Evolutionary conservation across 2,797 vertebrate genomes (phyloP), one percentile per base, ranked within the genome.

Genomic region (Melanotaenia trifasciata): DNA sequence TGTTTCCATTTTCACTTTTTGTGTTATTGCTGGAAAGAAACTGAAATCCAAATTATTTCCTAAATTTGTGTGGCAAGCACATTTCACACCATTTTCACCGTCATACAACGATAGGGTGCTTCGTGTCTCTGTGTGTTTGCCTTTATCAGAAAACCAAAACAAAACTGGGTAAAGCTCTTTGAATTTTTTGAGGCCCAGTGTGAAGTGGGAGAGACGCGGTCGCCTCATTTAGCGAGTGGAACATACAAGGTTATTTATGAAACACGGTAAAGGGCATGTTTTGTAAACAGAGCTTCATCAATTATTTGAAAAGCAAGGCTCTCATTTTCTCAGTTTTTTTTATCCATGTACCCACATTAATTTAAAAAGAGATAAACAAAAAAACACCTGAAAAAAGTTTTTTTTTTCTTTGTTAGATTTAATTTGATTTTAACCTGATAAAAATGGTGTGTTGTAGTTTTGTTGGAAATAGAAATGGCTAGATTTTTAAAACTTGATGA

Each of bases 211-310:
- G 35, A 47, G 32, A 51, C 1, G 3, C 7, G 30, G 11, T 32
- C 28, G 26, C 60, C 53, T 79, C 74, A 79, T 73, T 84, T 73
- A 81, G 56, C 51, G 70, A 75, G 65, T 24, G 67, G 60, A 70
- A 35, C 40, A 16, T n/a, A 14, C 47, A 53, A 38, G 38, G 33
- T 63, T 51, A 43, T 64, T 71, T 45, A 26, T 36, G 47, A 67
- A n/a, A 58, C n/a, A 22, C 3, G 45, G 16, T 57, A 43, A 70
- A 67, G 68, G 58, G 30, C 64, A 50, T 60, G 73, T 66, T 76
- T 67, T 53, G 59, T 63, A 69, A 76, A 77, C 45, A 62, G 9
- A 35, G 53, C n/a, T 58, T 43, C 11, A 7, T 62, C 38, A 54
- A 56, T 54, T 9, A 56, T 32, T 62, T 36, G 3, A 51, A 33